Evolutionary conservation across 2,113 vertebrate genomes (phyloP).

Genomic region (Trachemys scripta): DNA sequence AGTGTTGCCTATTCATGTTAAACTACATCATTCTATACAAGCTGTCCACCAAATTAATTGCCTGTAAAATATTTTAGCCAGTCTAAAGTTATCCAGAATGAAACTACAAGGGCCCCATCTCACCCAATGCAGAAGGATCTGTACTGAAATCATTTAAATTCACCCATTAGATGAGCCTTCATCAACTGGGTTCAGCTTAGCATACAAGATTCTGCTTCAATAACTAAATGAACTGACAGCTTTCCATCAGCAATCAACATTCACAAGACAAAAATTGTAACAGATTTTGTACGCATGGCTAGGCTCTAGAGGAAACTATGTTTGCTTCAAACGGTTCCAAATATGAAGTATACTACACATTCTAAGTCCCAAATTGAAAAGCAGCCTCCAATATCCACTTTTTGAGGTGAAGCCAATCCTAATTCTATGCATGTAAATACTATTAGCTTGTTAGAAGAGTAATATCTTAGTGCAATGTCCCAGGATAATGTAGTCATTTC

Average conservation of each 20-base stretch:
- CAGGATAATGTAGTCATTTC: not conserved
- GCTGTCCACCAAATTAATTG: not conserved
- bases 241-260: not conserved
- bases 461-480: not conserved
- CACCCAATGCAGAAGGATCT: not conserved
- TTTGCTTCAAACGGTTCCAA: not conserved
- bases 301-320: not conserved
- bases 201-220: not conserved
- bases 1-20: not conserved
- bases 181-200: fast-evolving
- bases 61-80: not conserved
- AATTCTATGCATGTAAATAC: not conserved
- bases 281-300: not conserved
- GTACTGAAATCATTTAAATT: not conserved
- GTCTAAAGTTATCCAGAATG: not conserved
- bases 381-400: not conserved
- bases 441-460: not conserved
- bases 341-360: not conserved
- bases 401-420: not conserved
- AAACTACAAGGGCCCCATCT: not conserved
- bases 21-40: not conserved
- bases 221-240: not conserved
- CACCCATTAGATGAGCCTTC: not conserved
- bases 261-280: not conserved
- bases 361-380: not conserved